Evolutionary conservation across 1,140 invertebrate species (phyloP).

Genomic region (Drosophila aff.): DNA sequence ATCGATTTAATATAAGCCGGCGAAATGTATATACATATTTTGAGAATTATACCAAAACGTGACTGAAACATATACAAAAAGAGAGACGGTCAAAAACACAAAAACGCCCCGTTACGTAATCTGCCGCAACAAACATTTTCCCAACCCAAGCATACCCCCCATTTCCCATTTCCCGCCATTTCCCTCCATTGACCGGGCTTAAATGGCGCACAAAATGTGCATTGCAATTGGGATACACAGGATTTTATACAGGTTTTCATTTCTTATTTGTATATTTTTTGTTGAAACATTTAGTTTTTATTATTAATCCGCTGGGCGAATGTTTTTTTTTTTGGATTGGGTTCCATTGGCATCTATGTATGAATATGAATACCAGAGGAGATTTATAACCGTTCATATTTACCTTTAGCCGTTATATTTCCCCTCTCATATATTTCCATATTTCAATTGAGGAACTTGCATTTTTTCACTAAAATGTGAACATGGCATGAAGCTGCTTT

Average conservation of each 20-base stretch:
- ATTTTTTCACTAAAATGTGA: background rate
- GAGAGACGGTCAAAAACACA: slow-evolving; percentile 31
- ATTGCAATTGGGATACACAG: slow-evolving; percentile 22
- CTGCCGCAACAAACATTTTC: slow-evolving; percentile 34
- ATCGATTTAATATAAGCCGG: slow-evolving; percentile 50
- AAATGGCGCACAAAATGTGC: slow-evolving; percentile 32
- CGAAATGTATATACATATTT: slow-evolving; percentile 50
- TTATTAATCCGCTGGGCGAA: slow-evolving; percentile 25
- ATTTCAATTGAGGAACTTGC: background rate
- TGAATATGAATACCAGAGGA: background rate
- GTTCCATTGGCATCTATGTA: background rate
- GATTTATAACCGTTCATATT: slow-evolving; percentile 5
- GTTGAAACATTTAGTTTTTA: slow-evolving; percentile 28
- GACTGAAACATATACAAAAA: slow-evolving; percentile 49
- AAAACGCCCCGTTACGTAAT: slow-evolving; percentile 41
- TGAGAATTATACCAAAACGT: slow-evolving; percentile 51
- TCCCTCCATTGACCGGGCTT: slow-evolving; percentile 23
- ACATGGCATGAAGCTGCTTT: background rate
- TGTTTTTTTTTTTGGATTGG: slow-evolving; percentile 3
- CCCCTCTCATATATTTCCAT: background rate
- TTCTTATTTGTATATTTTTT: slow-evolving; percentile 11
- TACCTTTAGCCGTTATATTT: background rate
- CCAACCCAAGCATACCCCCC: background rate
- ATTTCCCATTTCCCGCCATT: slow-evolving; percentile 6
- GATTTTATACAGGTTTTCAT: slow-evolving; percentile 21